Percentiles rank a stretch among this genome's conserved stretches.
These are phyloP conservation scores for Acrossocheilus fasciatus DNA, from an alignment of 2,797 vertebrate genomes.

Conservation along the genomic window DNA sequence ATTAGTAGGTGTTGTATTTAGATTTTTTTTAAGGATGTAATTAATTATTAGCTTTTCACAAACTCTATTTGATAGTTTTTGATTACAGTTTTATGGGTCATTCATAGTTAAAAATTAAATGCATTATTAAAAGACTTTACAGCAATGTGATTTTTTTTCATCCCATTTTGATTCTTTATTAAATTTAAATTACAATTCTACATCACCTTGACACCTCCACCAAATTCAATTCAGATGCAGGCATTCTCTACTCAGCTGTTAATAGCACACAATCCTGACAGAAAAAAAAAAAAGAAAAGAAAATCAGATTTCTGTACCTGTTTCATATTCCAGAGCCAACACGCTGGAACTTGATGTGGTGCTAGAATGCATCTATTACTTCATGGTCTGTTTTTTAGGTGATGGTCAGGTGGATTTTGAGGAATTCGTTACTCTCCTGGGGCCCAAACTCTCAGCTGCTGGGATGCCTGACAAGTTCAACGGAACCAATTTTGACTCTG, in stretches of 20 bases:
- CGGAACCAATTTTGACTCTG: constrained; percentile 95
- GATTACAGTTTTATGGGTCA: neutral
- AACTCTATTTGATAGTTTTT: neutral
- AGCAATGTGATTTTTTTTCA: neutral
- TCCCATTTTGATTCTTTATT: neutral
- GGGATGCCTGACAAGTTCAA: constrained; percentile 95
- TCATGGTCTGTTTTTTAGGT: constrained; percentile 73
- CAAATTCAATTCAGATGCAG: neutral
- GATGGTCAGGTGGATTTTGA: constrained; percentile 98
- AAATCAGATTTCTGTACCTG: neutral
- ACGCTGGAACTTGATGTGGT: neutral
- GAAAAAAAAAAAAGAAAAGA: neutral
- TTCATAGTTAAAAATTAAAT: neutral
- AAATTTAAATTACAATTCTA: neutral
- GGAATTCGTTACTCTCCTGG: constrained; percentile 95
- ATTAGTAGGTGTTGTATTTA: neutral
- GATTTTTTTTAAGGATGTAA: neutral
- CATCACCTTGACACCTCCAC: neutral
- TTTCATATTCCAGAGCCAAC: neutral
- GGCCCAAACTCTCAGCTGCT: constrained; percentile 93
- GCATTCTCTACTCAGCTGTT: neutral
- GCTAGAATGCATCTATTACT: neutral
- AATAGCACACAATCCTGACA: neutral
- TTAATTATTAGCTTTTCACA: neutral
- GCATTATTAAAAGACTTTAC: neutral